Evolutionary conservation across 2,113 vertebrate genomes (phyloP).

Genomic region (Panthera leo): DNA sequence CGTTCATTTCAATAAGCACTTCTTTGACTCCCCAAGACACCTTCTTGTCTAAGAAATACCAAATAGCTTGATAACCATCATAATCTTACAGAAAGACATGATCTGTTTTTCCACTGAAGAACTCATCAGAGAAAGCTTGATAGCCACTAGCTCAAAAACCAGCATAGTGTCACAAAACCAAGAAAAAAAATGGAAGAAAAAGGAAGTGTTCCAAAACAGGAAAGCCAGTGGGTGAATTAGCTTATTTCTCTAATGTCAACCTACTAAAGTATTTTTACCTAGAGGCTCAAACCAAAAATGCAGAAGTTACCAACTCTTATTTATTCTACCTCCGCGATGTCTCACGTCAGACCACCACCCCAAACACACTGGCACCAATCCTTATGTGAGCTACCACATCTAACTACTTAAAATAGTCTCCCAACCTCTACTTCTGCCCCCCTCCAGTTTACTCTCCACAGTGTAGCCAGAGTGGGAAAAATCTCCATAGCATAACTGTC

Average conservation of each 20-base stretch:
- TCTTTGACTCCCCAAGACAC: neutral
- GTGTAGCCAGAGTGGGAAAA: neutral
- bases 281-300: neutral
- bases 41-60: neutral
- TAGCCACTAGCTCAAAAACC: neutral
- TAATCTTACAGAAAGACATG: neutral
- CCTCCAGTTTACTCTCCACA: neutral
- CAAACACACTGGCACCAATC: neutral
- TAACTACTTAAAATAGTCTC: neutral
- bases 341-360: neutral
- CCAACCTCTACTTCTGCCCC: neutral
- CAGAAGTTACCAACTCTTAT: neutral
- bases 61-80: neutral
- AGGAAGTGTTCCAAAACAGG: neutral
- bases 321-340: neutral
- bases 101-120: neutral
- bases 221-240: neutral
- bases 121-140: neutral
- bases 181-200: neutral
- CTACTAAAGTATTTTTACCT: neutral
- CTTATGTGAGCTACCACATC: neutral
- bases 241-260: slow-evolving; percentile 3
- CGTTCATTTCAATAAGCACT: slow-evolving; percentile 23
- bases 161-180: neutral
- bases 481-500: neutral